Base-by-base conservation (phyloP, 2,113 vertebrate genomes). In the Blennius ocellaris region DNA sequence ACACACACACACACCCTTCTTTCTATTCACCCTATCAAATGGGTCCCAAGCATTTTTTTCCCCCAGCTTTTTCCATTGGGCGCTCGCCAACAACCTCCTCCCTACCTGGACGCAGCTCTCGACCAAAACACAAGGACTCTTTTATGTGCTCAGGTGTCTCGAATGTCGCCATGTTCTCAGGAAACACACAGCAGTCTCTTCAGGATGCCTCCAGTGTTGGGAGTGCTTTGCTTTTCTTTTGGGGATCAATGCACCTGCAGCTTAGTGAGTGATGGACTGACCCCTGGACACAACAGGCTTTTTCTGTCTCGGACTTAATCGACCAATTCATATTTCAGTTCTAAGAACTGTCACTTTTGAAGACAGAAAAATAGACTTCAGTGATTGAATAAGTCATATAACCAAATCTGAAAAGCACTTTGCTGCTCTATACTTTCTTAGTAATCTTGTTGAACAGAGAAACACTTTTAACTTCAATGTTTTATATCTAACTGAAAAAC, bases 71-170 rank as follows among this genome's bases (percentile, higher is more conserved):
- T 87, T 87, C 85, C 88, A 76, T 2, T 78, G 83, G 79, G 69
- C 9, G 57, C 43, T 7, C 6, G 77, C 88, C 84, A 87, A 63
- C 65, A 75, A 51, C 54, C 47, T 48, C 53, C 70, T 55, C 16
- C 38, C 36, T 73, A 81, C 83, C 83, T 87, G 81, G 73, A 81
- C 76, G 77, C 45, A 53, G 14, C 55, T 56, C 50, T 10, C 49
- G 81, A 49, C 16, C 84, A 65, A 84, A 87, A 86, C 86, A 88
- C 71, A 82, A 80, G 80, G 68, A 58, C 76, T 58, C 59, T 81
- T 89, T 87, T 78, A 86, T 87, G 78, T 9, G 66, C 59, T 81
- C 78, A 84, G 79, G 79, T 86, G 79, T 86, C 81, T 85, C 64
- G 52, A 68, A 79, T 77, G 80, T 76, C 45, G 10, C 59, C 47